Evolutionary conservation across 2,888 invertebrate species (phyloP).

Genomic region (Polietes domitor): DNA sequence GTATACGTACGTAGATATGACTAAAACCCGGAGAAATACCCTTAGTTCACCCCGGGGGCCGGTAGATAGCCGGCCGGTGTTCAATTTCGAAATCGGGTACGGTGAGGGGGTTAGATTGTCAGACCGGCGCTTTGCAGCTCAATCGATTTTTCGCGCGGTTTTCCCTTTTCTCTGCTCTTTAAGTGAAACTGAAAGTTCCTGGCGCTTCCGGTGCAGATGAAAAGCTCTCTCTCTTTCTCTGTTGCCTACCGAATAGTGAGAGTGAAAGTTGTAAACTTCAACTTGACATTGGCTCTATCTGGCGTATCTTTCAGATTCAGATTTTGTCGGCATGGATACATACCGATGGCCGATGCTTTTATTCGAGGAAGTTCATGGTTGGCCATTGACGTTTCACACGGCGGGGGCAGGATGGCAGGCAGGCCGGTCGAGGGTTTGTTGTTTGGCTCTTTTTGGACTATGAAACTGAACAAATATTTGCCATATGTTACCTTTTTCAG

Average conservation of each 20-base stretch:
- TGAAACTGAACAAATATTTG: conserved; percentile 37
- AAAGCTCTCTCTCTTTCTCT: conserved; percentile 37
- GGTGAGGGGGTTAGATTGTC: neutral
- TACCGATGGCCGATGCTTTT: too few relatives aligned
- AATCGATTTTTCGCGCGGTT: conserved; percentile 69
- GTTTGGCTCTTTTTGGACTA: neutral
- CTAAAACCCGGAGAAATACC: neutral
- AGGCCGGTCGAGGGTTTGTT: neutral
- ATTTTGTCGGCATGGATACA: too few relatives aligned
- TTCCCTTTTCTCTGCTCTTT: neutral
- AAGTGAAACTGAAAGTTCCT: neutral
- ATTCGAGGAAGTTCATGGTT: conserved; percentile 57
- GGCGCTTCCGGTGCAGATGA: conserved; percentile 12
- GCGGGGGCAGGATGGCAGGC: too few relatives aligned
- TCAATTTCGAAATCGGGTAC: neutral
- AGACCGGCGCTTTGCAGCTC: conserved; percentile 69
- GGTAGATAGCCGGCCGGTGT: conserved; percentile 50
- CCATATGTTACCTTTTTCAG: conserved; percentile 41
- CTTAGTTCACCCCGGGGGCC: conserved; percentile 19
- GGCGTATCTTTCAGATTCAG: neutral
- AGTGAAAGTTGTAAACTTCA: conserved; percentile 62
- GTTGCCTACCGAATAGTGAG: conserved; percentile 28
- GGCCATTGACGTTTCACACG: conserved; percentile 60
- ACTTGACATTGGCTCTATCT: conserved; percentile 60
- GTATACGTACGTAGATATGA: neutral